Evolutionary conservation across 2,113 vertebrate species (phyloP).

Genomic region (Emydocephalus ijimae): DNA sequence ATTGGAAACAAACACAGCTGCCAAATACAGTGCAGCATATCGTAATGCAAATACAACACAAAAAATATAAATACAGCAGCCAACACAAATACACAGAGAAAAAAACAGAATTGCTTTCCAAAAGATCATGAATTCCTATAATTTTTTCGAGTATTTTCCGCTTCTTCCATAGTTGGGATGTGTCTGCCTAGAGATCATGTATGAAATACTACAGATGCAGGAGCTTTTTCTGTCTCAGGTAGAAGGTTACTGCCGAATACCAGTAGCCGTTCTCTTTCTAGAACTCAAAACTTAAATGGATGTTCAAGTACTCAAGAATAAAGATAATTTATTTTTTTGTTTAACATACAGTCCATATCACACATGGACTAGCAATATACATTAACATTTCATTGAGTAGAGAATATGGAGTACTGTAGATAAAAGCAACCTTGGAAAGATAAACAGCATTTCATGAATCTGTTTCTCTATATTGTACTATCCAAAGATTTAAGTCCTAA

Average conservation of each 20-base stretch:
- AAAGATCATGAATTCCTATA: not conserved
- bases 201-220: not conserved
- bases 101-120: not conserved
- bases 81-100: not conserved
- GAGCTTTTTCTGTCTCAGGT: not conserved
- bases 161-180: not conserved
- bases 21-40: not conserved
- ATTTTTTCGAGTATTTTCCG: not conserved
- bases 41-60: not conserved
- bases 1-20: not conserved
- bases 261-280: not conserved
- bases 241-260: not conserved
- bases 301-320: not conserved
- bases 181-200: not conserved
- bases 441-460: not conserved
- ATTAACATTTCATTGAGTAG: not conserved
- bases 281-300: not conserved
- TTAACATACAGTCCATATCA: not conserved
- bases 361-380: not conserved
- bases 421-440: not conserved
- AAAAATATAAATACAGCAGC: not conserved
- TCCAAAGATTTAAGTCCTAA: not conserved
- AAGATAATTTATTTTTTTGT: not conserved
- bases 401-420: not conserved
- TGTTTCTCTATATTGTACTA: not conserved